phyloP scores from a whole-genome alignment of 2,113 vertebrate species.

The Anguilla japonica region DNA sequence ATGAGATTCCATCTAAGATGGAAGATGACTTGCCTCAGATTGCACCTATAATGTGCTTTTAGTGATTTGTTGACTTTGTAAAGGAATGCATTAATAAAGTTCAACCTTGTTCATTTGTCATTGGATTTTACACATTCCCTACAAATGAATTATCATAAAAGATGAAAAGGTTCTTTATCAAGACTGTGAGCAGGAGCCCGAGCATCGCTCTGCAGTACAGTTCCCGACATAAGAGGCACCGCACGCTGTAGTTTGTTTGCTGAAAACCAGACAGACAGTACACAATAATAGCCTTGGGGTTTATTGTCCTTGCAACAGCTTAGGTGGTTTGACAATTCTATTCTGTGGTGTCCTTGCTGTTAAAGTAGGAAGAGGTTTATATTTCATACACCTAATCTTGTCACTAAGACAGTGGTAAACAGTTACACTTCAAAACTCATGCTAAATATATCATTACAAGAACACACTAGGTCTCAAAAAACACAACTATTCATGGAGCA shows the following conservation, averaged over 20 bases:
- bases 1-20: neutral
- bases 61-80: neutral
- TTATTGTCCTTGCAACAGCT: neutral
- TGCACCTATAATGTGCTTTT: neutral
- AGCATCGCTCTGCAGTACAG: neutral
- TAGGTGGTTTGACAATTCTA: neutral
- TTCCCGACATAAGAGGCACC: neutral
- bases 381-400: neutral
- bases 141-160: neutral
- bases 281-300: neutral
- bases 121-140: neutral
- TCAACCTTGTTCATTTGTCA: neutral
- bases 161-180: neutral
- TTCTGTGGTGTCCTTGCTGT: no score
- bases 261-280: neutral
- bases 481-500: neutral
- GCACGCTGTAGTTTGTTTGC: neutral
- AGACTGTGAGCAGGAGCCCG: neutral
- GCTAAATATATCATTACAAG: neutral
- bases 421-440: neutral
- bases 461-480: neutral
- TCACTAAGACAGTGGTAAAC: neutral
- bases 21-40: neutral
- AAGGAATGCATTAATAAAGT: neutral
- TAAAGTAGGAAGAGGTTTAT: neutral